Percentiles rank a stretch among this genome's conserved stretches.
Conservation (phyloP, 1,140 invertebrate genomes). For the Aporrectodea caliginosa region DNA sequence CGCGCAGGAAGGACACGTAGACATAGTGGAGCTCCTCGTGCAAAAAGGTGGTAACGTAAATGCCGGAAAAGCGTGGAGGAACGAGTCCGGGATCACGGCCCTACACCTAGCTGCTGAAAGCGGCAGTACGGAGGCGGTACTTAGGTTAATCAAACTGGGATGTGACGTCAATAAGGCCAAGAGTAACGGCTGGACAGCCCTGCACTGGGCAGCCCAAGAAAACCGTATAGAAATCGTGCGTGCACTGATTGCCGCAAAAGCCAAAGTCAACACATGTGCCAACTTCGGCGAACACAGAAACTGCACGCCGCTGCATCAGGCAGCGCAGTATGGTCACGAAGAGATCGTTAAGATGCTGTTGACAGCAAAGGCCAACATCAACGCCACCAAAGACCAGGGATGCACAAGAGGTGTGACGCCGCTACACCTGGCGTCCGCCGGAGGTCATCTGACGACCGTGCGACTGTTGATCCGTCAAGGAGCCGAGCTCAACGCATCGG, state of each 20-base stretch:
- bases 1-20: slow-evolving; percentile 95
- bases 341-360: slow-evolving; percentile 88
- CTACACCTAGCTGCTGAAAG: slow-evolving; percentile 97
- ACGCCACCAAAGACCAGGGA: slow-evolving; percentile 85
- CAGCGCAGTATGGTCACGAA: slow-evolving; percentile 95
- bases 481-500: slow-evolving; percentile 67
- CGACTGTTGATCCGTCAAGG: slow-evolving; percentile 83
- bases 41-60: slow-evolving; percentile 56
- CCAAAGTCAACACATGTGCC: slow-evolving; percentile 72
- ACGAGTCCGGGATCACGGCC: slow-evolving; percentile 44
- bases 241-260: slow-evolving; percentile 83
- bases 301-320: slow-evolving; percentile 83
- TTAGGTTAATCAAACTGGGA: slow-evolving; percentile 78
- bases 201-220: slow-evolving; percentile 94
- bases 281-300: slow-evolving; percentile 74
- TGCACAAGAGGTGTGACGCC: slow-evolving; percentile 94
- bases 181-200: slow-evolving; percentile 94
- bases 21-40: slow-evolving; percentile 89
- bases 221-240: slow-evolving; percentile 88
- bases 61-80: slow-evolving; percentile 20
- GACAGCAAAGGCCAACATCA: slow-evolving; percentile 91
- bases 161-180: slow-evolving; percentile 89
- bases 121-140: slow-evolving; percentile 68
- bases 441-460: slow-evolving; percentile 97
- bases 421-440: slow-evolving; percentile 92